Evolutionary conservation across 1,140 invertebrate species (phyloP), one percentile per base, ranked within the genome.

Genomic region (Eulimnadia texana): DNA sequence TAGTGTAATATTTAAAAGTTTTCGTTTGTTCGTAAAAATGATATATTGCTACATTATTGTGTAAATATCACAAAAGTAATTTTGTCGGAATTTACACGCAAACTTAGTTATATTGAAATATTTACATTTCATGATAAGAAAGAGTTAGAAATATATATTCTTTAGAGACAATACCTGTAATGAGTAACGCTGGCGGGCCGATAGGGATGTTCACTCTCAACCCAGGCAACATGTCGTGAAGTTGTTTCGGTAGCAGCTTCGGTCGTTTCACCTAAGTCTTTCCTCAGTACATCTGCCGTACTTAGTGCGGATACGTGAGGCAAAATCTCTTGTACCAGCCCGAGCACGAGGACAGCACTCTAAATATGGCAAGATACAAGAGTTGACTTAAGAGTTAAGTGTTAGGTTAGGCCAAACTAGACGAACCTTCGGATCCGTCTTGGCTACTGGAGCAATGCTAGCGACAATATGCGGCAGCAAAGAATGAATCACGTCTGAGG

Each of bases 141-240:
- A 6, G 33, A 53, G n/a, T n/a, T n/a, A n/a, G n/a, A n/a, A n/a
- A n/a, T n/a, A n/a, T n/a, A n/a, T n/a, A n/a, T n/a, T n/a, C n/a
- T n/a, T n/a, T n/a, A 65, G 47, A 20, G 23, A 20, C 62, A 66
- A 68, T 69, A 87, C 86, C 82, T 81, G 72, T 92, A 93, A 75
- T 88, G 88, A 42, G 83, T 84, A 13, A 95, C 86, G 54, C 84
- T 83, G 2, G 91, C 86, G 47, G 88, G 84, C 74, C 92, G 91
- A 73, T 98, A 98, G 0, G 94, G 95, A 79, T 98, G 95, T 33
- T 94, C 90, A 72, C 92, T 95, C 76, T 98, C 93, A 9, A 97
- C 82, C 77, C 91, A 84, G 10, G 90, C 86, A 70, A 93, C 94
- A 74, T 93, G 88, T 50, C 27, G 60, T 1, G 63, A 61, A 9